phyloP scores from a whole-genome alignment of 2,113 vertebrate genomes.

The Petrocephalus microphthalmus region DNA sequence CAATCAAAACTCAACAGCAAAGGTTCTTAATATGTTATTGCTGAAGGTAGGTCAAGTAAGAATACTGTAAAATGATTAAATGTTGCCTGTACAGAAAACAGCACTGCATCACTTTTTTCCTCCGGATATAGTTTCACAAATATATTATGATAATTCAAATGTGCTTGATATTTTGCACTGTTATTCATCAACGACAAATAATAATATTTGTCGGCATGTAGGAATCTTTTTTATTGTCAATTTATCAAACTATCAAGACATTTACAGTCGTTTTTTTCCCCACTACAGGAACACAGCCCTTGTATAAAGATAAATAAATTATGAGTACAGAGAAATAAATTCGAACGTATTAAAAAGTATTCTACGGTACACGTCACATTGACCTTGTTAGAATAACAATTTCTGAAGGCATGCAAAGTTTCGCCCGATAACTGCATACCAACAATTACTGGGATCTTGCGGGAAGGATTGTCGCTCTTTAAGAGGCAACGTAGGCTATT shows the following conservation, averaged over 20 bases:
- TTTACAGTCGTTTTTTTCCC: background rate
- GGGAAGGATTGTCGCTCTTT: background rate
- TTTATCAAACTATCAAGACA: background rate
- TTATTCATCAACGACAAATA: background rate
- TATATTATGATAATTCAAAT: background rate
- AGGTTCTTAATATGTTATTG: background rate
- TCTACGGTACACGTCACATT: background rate
- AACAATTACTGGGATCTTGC: background rate
- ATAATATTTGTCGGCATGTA: background rate
- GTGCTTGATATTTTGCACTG: background rate
- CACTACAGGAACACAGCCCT: background rate
- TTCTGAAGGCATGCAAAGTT: background rate
- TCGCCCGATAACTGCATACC: background rate
- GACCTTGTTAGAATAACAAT: background rate
- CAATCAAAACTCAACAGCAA: background rate
- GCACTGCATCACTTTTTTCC: background rate
- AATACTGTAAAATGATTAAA: background rate
- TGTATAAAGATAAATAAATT: background rate
- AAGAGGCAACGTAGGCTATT: background rate
- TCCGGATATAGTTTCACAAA: background rate
- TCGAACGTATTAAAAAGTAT: background rate
- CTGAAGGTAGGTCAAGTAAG: background rate
- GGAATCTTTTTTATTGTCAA: background rate
- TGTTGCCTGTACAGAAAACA: background rate
- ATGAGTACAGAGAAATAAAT: background rate